Conservation (phyloP, 2,888 invertebrate genomes). For the Rosalia funebris region DNA sequence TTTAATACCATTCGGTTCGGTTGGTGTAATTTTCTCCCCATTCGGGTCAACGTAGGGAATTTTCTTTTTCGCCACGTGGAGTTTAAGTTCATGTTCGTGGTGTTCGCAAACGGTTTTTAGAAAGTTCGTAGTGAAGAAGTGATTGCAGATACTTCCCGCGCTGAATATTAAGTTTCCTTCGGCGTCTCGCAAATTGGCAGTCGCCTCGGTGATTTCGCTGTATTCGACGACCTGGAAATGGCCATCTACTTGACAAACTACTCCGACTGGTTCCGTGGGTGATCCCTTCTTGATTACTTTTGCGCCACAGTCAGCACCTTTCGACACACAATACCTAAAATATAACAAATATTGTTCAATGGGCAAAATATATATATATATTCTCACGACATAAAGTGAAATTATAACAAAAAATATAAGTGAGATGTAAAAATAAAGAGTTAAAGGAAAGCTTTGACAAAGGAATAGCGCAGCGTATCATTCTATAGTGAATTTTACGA, state of each 20-base stretch:
- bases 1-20: slow-evolving; percentile 93
- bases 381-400: no score
- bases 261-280: slow-evolving; percentile 94
- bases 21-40: slow-evolving; percentile 78
- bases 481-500: no score
- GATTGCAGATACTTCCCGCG: slow-evolving; percentile 98
- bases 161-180: slow-evolving; percentile 89
- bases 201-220: slow-evolving; percentile 90
- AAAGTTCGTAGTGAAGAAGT: slow-evolving; percentile 92
- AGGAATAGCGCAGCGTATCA: no score
- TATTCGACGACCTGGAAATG: slow-evolving; percentile 96
- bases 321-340: slow-evolving; percentile 79
- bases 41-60: slow-evolving; percentile 83
- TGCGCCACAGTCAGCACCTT: slow-evolving; percentile 92
- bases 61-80: slow-evolving; percentile 97
- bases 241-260: slow-evolving; percentile 92
- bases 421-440: no score
- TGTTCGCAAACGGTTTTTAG: slow-evolving; percentile 76
- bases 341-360: no score
- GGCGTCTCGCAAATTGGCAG: slow-evolving; percentile 80
- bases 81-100: slow-evolving; percentile 79
- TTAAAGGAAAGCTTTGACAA: no score
- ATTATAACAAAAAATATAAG: no score
- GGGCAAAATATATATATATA: no score
- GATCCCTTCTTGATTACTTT: slow-evolving; percentile 94